These are phyloP conservation scores for Trichechus manatus DNA, from an alignment of 2,113 vertebrate genomes.

Conservation along the genomic window DNA sequence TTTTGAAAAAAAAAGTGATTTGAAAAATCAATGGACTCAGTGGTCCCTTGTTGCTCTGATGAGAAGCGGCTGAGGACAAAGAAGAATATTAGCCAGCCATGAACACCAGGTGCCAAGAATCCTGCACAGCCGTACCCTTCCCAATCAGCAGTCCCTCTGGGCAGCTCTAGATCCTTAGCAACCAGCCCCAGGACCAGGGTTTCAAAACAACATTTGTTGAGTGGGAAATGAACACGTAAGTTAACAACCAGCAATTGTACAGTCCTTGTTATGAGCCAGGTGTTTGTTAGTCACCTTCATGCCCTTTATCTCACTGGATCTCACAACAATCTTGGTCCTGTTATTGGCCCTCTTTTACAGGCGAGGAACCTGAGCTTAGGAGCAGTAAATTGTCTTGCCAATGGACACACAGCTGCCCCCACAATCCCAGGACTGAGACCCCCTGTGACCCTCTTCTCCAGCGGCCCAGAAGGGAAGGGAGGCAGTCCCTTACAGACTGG, in stretches of 20 bases:
- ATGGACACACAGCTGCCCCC: background rate
- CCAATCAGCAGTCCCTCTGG: background rate
- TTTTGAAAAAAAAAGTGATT: background rate
- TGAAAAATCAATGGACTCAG: background rate
- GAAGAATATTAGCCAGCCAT: background rate
- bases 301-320: background rate
- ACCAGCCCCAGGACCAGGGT: constrained; percentile 31
- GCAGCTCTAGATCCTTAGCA: constrained; percentile 52
- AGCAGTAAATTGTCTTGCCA: background rate
- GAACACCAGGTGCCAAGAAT: background rate
- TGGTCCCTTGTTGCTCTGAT: background rate
- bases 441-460: background rate
- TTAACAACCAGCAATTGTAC: background rate
- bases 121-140: background rate
- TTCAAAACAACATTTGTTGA: constrained; percentile 51
- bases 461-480: background rate
- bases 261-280: background rate
- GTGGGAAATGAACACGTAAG: constrained; percentile 54
- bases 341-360: background rate
- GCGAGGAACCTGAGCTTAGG: background rate
- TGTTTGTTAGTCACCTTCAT: background rate
- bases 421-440: background rate
- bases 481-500: accelerated
- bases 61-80: background rate
- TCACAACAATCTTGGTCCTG: background rate